These are phyloP conservation scores for Cydia amplana DNA, from an alignment of 1,140 invertebrate species.

Conservation along the genomic window DNA sequence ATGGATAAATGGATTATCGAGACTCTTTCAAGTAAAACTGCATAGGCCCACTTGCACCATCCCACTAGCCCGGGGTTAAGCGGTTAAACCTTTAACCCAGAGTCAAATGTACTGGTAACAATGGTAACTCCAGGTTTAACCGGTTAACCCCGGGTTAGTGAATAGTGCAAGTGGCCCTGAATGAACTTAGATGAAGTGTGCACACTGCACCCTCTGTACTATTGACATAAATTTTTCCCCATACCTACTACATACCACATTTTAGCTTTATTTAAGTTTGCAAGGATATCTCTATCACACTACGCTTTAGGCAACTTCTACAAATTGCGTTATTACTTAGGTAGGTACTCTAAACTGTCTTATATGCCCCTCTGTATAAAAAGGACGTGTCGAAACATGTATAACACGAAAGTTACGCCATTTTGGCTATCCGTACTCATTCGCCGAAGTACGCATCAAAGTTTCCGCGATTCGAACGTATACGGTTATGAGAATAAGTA, in stretches of 20 bases:
- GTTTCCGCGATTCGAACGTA: not conserved
- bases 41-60: too few species aligned
- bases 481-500: not conserved
- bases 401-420: not conserved
- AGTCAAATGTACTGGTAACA: too few species aligned
- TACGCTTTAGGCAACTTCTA: not conserved
- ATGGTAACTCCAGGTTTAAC: too few species aligned
- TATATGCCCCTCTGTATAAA: not conserved
- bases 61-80: too few species aligned
- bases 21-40: too few species aligned
- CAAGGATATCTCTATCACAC: not conserved
- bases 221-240: not conserved
- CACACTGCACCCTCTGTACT: not conserved
- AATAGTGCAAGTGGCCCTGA: too few species aligned
- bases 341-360: slow-evolving; percentile 11
- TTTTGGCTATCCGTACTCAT: not conserved
- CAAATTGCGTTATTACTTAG: not conserved
- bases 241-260: not conserved
- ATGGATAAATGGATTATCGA: too few species aligned
- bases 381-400: not conserved
- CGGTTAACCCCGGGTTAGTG: too few species aligned
- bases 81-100: too few species aligned
- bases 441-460: not conserved
- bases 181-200: too few species aligned
- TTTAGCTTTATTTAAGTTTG: not conserved